phyloP scores from a whole-genome alignment of 2,888 invertebrate species.

The Muschampia plurimacula region DNA sequence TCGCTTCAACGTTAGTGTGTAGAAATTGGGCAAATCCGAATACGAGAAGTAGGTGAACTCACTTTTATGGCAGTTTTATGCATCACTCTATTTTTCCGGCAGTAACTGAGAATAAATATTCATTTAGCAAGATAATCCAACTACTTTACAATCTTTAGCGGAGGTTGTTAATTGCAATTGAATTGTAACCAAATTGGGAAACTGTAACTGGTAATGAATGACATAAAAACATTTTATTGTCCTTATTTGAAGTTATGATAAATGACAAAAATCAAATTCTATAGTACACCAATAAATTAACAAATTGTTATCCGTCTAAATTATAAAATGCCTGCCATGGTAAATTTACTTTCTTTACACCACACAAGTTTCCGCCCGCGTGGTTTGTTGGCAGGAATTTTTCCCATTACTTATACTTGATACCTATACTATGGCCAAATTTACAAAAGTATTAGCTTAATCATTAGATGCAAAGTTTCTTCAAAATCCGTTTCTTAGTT shows the following conservation, averaged over 20 bases:
- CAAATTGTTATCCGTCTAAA: too few relatives aligned
- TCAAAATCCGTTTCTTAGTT: too few relatives aligned
- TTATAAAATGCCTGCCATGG: too few relatives aligned
- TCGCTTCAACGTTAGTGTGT: slow-evolving; percentile 7
- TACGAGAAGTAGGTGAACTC: not conserved
- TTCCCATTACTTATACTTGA: too few relatives aligned
- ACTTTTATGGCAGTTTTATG: slow-evolving; percentile 13
- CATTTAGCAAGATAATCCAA: not conserved
- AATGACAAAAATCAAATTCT: not conserved
- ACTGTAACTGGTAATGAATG: not conserved
- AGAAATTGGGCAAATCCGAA: slow-evolving; percentile 9
- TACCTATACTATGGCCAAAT: too few relatives aligned
- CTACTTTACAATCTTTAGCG: slow-evolving; percentile 10
- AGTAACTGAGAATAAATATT: slow-evolving; percentile 3
- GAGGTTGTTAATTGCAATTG: slow-evolving; percentile 14
- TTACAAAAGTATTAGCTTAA: too few relatives aligned
- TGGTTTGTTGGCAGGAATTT: too few relatives aligned
- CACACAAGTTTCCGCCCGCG: too few relatives aligned
- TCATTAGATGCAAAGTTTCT: too few relatives aligned
- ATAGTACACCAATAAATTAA: too few relatives aligned
- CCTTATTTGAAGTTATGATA: not conserved
- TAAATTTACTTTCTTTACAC: too few relatives aligned
- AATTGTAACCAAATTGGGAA: not conserved
- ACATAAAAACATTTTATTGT: too few relatives aligned
- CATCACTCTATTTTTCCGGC: not conserved